These are phyloP conservation scores for Leptinotarsa undecemlineata DNA, from an alignment of 1,140 invertebrate genomes.

Conservation along the genomic window DNA sequence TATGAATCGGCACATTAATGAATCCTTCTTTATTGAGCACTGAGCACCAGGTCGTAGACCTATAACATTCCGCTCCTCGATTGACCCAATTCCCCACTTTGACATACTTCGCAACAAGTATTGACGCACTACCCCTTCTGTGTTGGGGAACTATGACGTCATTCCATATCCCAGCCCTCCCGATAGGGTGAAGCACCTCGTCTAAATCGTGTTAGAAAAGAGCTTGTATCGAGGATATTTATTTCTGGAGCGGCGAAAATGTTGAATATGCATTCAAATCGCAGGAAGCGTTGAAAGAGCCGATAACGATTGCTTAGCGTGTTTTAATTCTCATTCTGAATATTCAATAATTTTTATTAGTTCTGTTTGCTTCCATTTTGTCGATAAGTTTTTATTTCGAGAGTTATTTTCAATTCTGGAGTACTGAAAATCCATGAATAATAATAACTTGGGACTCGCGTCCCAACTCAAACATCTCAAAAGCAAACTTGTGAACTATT, in stretches of 20 bases:
- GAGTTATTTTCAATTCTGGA: too few relatives aligned
- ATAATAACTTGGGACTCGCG: too few relatives aligned
- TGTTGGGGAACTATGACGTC: conserved; percentile 35
- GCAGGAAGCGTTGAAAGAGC: too few relatives aligned
- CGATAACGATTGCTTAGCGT: too few relatives aligned
- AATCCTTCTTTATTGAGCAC: not conserved
- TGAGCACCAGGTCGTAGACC: conserved; percentile 48
- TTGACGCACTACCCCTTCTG: conserved; percentile 46
- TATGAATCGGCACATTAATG: conserved; percentile 1
- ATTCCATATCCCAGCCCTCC: conserved; percentile 24
- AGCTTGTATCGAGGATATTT: not conserved
- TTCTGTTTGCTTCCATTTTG: too few relatives aligned
- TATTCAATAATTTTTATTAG: too few relatives aligned
- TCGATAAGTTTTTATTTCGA: too few relatives aligned
- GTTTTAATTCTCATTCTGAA: too few relatives aligned
- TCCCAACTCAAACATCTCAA: too few relatives aligned
- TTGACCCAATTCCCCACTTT: conserved; percentile 46
- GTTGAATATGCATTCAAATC: not conserved
- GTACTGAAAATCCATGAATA: too few relatives aligned
- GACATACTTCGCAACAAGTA: conserved; percentile 54
- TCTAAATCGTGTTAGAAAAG: conserved; percentile 5
- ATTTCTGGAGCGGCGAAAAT: not conserved
- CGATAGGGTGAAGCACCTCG: conserved; percentile 22
- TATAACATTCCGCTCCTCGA: conserved; percentile 40
- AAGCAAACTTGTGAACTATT: too few relatives aligned